Evolutionary conservation across 2,113 vertebrate genomes (phyloP).

Genomic region (Peromyscus polionotus): DNA sequence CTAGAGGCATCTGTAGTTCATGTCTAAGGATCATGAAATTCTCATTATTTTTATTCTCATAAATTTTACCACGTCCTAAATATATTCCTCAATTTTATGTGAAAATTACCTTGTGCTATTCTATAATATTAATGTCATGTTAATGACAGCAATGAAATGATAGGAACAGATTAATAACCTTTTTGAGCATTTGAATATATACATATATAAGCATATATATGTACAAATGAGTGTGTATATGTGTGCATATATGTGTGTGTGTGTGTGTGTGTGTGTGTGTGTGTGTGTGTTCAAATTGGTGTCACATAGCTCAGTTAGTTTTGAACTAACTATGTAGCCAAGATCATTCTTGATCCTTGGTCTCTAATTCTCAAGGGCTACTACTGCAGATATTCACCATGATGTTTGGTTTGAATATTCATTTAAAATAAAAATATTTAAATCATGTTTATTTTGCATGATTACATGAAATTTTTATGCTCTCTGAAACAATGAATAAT

Average conservation of each 20-base stretch:
- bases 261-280: not conserved
- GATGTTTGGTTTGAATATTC: not conserved
- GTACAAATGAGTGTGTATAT: not conserved
- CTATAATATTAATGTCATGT: not conserved
- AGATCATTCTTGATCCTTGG: not conserved
- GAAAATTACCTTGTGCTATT: not conserved
- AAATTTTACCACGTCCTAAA: not conserved
- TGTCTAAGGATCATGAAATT: conserved; percentile 1
- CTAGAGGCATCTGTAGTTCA: not conserved
- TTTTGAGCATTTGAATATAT: not conserved
- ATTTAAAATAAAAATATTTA: conserved; percentile 3
- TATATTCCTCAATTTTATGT: not conserved
- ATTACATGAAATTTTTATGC: not conserved
- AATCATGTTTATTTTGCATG: not conserved
- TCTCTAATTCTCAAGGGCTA: not conserved
- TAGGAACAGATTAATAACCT: not conserved
- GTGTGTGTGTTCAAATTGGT: not conserved
- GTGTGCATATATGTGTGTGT: not conserved
- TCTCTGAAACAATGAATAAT: not conserved
- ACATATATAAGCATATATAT: not conserved
- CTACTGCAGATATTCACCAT: not conserved
- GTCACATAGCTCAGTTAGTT: not conserved
- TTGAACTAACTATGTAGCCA: not conserved
- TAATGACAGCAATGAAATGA: not conserved
- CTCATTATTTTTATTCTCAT: not conserved